phyloP scores from a whole-genome alignment of 2,113 vertebrate genomes.

The Catharus fuscescens region DNA sequence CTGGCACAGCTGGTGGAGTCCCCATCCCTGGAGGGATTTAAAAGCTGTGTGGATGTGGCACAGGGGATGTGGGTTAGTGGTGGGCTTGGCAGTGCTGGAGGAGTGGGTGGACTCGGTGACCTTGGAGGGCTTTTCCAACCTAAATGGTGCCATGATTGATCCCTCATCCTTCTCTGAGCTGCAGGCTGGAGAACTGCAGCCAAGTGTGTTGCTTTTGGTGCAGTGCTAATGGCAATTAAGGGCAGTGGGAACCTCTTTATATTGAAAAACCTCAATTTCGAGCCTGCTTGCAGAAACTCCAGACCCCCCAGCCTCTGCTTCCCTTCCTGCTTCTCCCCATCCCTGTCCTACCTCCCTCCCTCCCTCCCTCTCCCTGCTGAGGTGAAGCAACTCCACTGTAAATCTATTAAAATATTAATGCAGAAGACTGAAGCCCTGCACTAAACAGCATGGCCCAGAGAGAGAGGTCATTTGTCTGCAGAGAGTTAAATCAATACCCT shows the following conservation, averaged over 20 bases:
- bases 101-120: background rate
- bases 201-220: background rate
- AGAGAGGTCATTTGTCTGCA: constrained; percentile 14
- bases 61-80: background rate
- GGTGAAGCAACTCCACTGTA: background rate
- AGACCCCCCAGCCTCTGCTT: background rate
- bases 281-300: background rate
- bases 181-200: background rate
- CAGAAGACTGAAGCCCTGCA: background rate
- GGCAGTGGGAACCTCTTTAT: background rate
- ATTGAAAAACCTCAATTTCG: background rate
- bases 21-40: background rate
- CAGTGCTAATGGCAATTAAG: background rate
- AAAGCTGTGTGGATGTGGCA: accelerated
- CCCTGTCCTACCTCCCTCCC: background rate
- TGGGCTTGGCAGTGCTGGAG: background rate
- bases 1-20: background rate
- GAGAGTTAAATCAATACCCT: constrained; percentile 34
- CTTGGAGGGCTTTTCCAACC: background rate
- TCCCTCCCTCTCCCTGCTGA: background rate
- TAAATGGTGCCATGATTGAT: background rate
- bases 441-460: background rate
- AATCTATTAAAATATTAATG: constrained; percentile 31
- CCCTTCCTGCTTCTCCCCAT: background rate
- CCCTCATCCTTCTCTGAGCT: background rate